Percentiles rank a stretch among this genome's conserved stretches.
phyloP scores from a whole-genome alignment of 1,140 invertebrate genomes.

The Papilio polytes region DNA sequence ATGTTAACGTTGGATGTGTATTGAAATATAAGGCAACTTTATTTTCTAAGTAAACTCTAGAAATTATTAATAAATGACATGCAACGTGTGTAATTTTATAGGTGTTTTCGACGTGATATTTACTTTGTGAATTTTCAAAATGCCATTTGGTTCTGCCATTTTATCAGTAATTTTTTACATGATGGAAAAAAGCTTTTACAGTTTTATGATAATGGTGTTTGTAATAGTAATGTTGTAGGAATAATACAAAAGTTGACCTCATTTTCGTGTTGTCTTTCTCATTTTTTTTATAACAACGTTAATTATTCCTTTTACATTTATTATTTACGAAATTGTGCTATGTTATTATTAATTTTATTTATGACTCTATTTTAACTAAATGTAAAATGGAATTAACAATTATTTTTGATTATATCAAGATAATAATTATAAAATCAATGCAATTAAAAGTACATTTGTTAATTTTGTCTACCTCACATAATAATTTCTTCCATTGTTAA shows the following conservation, averaged over 20 bases:
- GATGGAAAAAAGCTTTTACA: not conserved
- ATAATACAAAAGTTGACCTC: not conserved
- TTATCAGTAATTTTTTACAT: not conserved
- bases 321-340: not conserved
- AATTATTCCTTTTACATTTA: not conserved
- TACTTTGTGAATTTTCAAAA: not conserved
- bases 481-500: constrained; percentile 3
- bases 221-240: not conserved
- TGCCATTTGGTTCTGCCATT: not conserved
- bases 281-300: not conserved
- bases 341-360: not conserved
- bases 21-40: not conserved
- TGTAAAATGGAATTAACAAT: not conserved
- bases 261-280: not conserved
- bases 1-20: not conserved
- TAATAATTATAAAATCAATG: not conserved
- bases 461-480: constrained; percentile 8
- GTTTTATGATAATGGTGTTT: not conserved
- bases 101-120: not conserved
- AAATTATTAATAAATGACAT: not conserved
- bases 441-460: constrained; percentile 1
- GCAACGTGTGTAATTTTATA: not conserved
- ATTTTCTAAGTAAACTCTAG: not conserved
- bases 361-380: not conserved
- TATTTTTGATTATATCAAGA: not conserved